Percentiles rank a stretch among this genome's conserved stretches.
These are phyloP conservation scores for Montipora capricornis DNA, from an alignment of 64 coral and sea anemone genomes.

Conservation along the genomic window DNA sequence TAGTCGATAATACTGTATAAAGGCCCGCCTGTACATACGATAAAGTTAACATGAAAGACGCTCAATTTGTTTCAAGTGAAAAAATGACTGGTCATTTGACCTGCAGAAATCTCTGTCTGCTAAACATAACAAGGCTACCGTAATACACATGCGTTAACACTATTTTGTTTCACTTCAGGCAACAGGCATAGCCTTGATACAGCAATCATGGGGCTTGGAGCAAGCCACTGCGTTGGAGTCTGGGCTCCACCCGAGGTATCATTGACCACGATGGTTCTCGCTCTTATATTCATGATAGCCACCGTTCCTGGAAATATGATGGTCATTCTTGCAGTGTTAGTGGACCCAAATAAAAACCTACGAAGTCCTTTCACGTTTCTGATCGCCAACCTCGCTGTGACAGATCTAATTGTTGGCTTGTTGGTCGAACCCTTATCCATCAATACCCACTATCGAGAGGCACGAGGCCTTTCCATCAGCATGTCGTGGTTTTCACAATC, in stretches of 20 bases:
- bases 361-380: constrained; percentile 65
- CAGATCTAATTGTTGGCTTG: constrained; percentile 63
- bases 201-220: constrained; percentile 41
- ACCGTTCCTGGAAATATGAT: constrained; percentile 72
- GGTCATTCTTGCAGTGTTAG: constrained; percentile 59
- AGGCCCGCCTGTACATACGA: too few species aligned
- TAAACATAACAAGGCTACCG: too few species aligned
- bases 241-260: constrained; percentile 45
- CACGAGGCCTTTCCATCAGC: constrained; percentile 8
- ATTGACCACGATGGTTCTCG: constrained; percentile 27
- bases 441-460: constrained; percentile 55
- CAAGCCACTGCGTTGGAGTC: constrained; percentile 49
- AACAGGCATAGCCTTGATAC: neutral
- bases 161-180: neutral
- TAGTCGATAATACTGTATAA: too few species aligned
- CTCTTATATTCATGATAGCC: constrained; percentile 61
- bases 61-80: too few species aligned
- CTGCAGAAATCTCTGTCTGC: too few species aligned
- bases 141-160: too few species aligned
- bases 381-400: constrained; percentile 66
- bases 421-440: constrained; percentile 62
- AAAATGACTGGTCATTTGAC: too few species aligned
- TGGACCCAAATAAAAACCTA: constrained; percentile 71
- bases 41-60: too few species aligned
- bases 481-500: constrained; percentile 63